Percentiles rank a stretch among this genome's conserved stretches.
Evolutionary conservation across 2,888 invertebrate genomes (phyloP).

Genomic region (Julus scandinavius): DNA sequence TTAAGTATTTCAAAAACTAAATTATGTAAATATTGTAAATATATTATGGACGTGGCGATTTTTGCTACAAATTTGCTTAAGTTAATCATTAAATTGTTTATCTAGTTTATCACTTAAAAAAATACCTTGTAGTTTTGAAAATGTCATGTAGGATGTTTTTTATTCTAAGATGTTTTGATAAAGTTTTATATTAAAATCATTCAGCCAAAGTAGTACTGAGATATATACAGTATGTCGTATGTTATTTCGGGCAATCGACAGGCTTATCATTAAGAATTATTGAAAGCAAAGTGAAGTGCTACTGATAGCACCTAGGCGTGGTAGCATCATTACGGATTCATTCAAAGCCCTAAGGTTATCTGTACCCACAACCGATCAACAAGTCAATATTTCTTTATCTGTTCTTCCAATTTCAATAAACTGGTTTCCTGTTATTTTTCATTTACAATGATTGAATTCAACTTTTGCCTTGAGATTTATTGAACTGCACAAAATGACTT

Average conservation of each 20-base stretch:
- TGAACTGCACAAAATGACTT: constrained; percentile 1
- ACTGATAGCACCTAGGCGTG: constrained; percentile 17
- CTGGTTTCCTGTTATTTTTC: constrained; percentile 30
- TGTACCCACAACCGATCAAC: not conserved
- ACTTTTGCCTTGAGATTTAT: not conserved
- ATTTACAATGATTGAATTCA: not conserved
- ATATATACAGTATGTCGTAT: not conserved
- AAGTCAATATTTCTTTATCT: not conserved
- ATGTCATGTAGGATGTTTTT: not conserved
- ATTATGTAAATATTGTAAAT: no score
- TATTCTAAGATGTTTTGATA: not conserved
- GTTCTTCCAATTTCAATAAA: not conserved
- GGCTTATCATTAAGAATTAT: not conserved
- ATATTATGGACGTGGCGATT: no score
- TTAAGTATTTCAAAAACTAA: no score
- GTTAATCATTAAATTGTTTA: no score
- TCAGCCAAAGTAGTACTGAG: not conserved
- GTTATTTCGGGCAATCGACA: not conserved
- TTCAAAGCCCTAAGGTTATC: constrained; percentile 26
- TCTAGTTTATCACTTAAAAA: no score
- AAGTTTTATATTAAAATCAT: not conserved
- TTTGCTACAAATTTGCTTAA: no score
- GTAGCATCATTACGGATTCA: constrained; percentile 17
- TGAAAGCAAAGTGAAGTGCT: not conserved
- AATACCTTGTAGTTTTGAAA: no score